Percentiles rank a stretch among this genome's conserved stretches.
phyloP scores from a whole-genome alignment of 1,140 invertebrate genomes.

The Eumaeus atala region DNA sequence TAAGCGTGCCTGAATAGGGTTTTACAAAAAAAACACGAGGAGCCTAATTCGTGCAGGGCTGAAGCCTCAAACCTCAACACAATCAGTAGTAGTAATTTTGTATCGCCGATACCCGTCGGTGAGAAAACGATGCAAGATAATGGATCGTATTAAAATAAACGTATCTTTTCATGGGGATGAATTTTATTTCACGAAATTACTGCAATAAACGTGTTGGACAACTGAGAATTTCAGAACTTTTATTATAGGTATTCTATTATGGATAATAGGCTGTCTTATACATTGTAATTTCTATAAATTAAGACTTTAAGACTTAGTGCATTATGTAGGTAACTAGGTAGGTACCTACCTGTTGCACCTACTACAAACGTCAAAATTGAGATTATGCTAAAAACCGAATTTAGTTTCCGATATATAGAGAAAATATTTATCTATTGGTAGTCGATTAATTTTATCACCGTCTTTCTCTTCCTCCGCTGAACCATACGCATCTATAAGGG shows the following conservation, averaged over 20 bases:
- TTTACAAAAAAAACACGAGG: slow-evolving; percentile 64
- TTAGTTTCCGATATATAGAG: no score
- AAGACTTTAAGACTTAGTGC: not conserved
- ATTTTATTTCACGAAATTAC: slow-evolving; percentile 55
- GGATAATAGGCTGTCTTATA: slow-evolving; percentile 7
- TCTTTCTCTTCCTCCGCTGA: not conserved
- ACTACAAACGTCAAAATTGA: no score
- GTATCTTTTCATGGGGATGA: slow-evolving; percentile 47
- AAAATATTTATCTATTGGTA: not conserved
- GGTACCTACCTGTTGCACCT: no score
- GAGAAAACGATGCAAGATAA: slow-evolving; percentile 31
- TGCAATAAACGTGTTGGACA: slow-evolving; percentile 51
- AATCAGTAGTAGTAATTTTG: slow-evolving; percentile 61
- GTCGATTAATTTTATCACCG: not conserved
- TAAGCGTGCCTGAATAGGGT: slow-evolving; percentile 58
- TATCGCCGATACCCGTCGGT: slow-evolving; percentile 26
- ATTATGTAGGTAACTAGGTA: no score
- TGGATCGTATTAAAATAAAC: slow-evolving; percentile 53
- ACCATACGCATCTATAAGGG: no score
- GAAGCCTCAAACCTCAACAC: slow-evolving; percentile 29
- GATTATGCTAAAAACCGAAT: no score
- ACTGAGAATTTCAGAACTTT: slow-evolving; percentile 48
- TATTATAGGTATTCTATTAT: slow-evolving; percentile 26
- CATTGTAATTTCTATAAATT: slow-evolving; percentile 5
- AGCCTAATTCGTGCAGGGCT: slow-evolving; percentile 64